A percentile compares a stretch with the other conserved stretches of the same genome.
Conservation (phyloP, 2,888 invertebrate species). For the Athrips mouffetella region DNA sequence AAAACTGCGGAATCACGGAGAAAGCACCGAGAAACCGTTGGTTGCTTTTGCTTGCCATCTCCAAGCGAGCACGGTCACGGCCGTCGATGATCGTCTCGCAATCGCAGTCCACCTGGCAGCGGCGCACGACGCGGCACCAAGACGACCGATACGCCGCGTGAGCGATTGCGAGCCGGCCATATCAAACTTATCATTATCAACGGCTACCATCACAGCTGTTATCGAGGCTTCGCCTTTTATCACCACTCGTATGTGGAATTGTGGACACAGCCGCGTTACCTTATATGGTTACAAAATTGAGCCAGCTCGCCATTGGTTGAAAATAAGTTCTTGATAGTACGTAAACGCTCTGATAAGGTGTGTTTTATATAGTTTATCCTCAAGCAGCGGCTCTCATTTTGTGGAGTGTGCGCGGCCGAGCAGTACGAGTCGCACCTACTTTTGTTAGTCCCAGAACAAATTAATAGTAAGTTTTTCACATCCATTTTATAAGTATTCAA, state of each 20-base stretch:
- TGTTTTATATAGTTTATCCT: slow-evolving; percentile 77
- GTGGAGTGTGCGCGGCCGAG: slow-evolving; percentile 57
- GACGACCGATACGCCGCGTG: slow-evolving; percentile 10
- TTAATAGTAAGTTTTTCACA: slow-evolving; percentile 66
- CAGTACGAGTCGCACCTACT: slow-evolving; percentile 60
- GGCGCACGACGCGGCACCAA: slow-evolving; percentile 1
- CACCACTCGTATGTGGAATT: slow-evolving; percentile 49
- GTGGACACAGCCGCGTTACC: slow-evolving; percentile 71
- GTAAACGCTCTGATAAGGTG: slow-evolving; percentile 69
- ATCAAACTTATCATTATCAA: slow-evolving; percentile 9
- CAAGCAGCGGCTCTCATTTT: slow-evolving; percentile 65
- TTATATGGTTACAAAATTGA: slow-evolving; percentile 86
- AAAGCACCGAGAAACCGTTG: slow-evolving; percentile 47
- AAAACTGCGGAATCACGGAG: slow-evolving; percentile 55
- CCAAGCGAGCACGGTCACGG: slow-evolving; percentile 10
- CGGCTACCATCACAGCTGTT: slow-evolving; percentile 29
- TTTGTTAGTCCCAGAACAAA: slow-evolving; percentile 48
- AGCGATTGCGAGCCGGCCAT: slow-evolving; percentile 13
- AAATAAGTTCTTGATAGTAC: slow-evolving; percentile 70
- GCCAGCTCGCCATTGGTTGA: slow-evolving; percentile 82
- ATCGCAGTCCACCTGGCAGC: background rate
- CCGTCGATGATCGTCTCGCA: background rate
- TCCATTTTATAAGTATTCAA: slow-evolving; percentile 21
- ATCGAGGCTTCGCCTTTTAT: slow-evolving; percentile 57
- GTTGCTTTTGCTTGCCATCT: too few species aligned